Evolutionary conservation across 2,888 invertebrate species (phyloP).

Genomic region (Agonopterix subpropinquella): DNA sequence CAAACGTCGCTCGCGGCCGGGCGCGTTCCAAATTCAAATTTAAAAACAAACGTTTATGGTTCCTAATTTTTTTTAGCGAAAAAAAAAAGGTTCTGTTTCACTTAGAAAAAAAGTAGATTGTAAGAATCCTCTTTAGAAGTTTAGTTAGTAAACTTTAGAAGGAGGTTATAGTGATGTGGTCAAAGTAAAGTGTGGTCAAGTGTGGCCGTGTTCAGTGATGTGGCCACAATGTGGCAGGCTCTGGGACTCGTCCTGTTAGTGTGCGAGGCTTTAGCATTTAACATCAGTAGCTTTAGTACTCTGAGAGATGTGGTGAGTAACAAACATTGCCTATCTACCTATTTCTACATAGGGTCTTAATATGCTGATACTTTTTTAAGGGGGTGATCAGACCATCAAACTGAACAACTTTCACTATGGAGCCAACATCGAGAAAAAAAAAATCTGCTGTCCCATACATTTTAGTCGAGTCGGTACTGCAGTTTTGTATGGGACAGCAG

Average conservation of each 20-base stretch:
- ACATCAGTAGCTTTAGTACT: slow-evolving; percentile 32
- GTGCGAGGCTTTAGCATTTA: slow-evolving; percentile 41
- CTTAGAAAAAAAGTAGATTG: neutral
- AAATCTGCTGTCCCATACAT: no score
- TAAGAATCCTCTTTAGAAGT: neutral
- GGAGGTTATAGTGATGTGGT: neutral
- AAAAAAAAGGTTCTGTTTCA: neutral
- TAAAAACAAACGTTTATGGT: neutral
- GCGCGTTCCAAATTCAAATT: slow-evolving; percentile 21
- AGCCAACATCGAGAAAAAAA: no score
- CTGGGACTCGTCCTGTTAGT: slow-evolving; percentile 51
- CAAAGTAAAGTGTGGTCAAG: slow-evolving; percentile 12
- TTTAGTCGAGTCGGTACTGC: no score
- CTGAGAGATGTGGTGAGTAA: slow-evolving; percentile 3
- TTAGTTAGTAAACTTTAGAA: neutral
- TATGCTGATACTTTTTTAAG: no score
- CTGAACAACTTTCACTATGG: no score
- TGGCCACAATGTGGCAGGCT: slow-evolving; percentile 54
- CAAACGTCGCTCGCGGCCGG: slow-evolving; percentile 48
- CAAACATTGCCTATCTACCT: no score
- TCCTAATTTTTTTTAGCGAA: neutral
- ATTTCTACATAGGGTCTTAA: no score
- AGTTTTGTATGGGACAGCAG: no score
- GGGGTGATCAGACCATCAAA: no score
- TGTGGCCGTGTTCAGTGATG: slow-evolving; percentile 43